These are phyloP conservation scores for Haemorhous mexicanus DNA, from an alignment of 2,113 vertebrate genomes.

Conservation along the genomic window DNA sequence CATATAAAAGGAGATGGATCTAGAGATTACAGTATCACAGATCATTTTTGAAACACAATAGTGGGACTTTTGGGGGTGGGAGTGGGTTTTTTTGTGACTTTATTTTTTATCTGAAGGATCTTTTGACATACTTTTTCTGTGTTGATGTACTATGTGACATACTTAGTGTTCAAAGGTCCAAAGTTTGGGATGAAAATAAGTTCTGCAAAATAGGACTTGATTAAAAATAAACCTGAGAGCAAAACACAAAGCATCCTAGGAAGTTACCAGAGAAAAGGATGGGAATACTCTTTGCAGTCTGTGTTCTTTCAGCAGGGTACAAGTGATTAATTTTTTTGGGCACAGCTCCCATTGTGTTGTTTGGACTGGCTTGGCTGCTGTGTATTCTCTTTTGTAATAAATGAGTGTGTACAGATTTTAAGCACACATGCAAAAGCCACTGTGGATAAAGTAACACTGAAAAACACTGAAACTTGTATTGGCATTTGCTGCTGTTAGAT, in stretches of 20 bases:
- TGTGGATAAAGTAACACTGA: background rate
- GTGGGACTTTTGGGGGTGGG: accelerated
- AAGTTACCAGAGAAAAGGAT: background rate
- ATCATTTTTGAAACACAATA: background rate
- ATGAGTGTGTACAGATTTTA: background rate
- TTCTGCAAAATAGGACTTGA: background rate
- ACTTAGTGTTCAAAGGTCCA: background rate
- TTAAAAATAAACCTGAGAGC: background rate
- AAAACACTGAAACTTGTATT: background rate
- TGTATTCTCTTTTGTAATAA: background rate
- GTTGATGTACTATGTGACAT: background rate
- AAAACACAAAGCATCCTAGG: background rate
- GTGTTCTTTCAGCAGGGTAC: accelerated
- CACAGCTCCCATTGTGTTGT: background rate
- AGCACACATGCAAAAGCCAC: background rate
- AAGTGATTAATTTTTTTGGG: background rate
- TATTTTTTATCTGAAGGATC: background rate
- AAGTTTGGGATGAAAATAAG: background rate
- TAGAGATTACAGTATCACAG: background rate
- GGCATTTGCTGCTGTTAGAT: background rate
- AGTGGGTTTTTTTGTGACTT: background rate
- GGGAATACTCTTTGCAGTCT: background rate
- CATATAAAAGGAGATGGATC: background rate
- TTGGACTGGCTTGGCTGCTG: background rate
- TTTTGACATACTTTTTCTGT: background rate